Base-by-base conservation (phyloP, 2,888 invertebrate species). In the Heliconius ethilla region DNA sequence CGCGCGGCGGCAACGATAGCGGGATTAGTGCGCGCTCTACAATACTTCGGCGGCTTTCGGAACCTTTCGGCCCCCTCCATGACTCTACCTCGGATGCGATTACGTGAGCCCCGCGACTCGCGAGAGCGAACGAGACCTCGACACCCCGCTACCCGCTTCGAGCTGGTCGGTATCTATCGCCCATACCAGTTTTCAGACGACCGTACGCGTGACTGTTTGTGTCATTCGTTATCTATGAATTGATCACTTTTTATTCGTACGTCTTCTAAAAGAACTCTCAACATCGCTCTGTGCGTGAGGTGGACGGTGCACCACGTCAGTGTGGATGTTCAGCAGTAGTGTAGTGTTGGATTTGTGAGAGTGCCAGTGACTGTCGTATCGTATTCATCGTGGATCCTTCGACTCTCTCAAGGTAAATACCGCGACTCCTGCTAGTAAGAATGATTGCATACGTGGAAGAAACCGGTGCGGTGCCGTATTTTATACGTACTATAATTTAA, bases 381-480 rank as follows among this genome's bases (percentile, higher is more conserved):
- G 91, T 90, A 90, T 90, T 82, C 83, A 80, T 80, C 75, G 91
- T 91, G 89, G 90, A 90, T 91, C 90, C 90, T 90, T 89, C 87
- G 89, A 87, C 88, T 90, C 91, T 91, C 88, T 89, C 89, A 89
- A 93, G 92, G 92, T 92, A 92, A 92, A 90, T 90, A 88, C 87
- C 87, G 89, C 89, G 88, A 89, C 90, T 74, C 63, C 74, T 91
- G 87, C 90, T 87, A 83, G 85, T 84, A 85, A 88, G 87, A 89
- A 85, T 88, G 86, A 89, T 89, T 88, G 90, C 89, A 89, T 91
- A 92, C 91, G 92, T 92, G 90, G 90, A 89, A 88, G 87, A 83
- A 90, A 79, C 70, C 75, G 75, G 66, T 75, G 77, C 62, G 62
- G 67, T 76, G 77, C 55, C 72, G 70, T 59, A 62, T 72, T 65